Base-by-base conservation (phyloP, 2,797 vertebrate species). In the Dallia pectoralis region DNA sequence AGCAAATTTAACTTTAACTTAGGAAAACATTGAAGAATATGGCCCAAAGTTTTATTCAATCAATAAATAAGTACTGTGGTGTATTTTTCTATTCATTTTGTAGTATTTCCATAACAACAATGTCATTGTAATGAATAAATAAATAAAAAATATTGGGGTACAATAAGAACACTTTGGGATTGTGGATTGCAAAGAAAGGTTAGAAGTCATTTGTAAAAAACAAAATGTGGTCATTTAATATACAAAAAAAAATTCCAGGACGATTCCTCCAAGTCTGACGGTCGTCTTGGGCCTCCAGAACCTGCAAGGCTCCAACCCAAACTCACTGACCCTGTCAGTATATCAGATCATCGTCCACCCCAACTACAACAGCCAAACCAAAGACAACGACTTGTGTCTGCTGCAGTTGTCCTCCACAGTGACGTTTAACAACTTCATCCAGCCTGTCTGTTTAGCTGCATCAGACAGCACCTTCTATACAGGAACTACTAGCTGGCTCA, bases 381-480 rank as follows among this genome's bases (percentile, higher is more conserved):
- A 0, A 0, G 27, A 89, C 51, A 89, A 87, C 0, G 88, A 90
- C 82, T 59, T 90, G 1, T 0, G 19, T 32, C 88, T 93, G 15
- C 74, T 93, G 77, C 69, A 5, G 40, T 84, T 89, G 22, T 62
- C 70, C 3, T 74, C 73, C 0, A 0, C 84, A 0, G 86, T 94
- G 29, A 36, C 9, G 11, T 90, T 86, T 74, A 87, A 1, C 25
- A 0, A 15, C 19, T 86, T 11, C 75, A 85, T 90, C 7, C 0
- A 0, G 3, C 89, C 88, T 0, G 77, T 86, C 12, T 91, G 88
- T 62, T 81, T 91, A 71, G 86, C 89, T 0, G 84, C 79, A 1
- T 0, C 71, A 0, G 2, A 0, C 33, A 91, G 88, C 82, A 70
- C 0, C 64, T 80, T 89, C 79, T 12, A 64, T 61, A 25, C 0